Evolutionary conservation across 2,797 vertebrate species (phyloP).

Genomic region (Sphenodon punctatus): DNA sequence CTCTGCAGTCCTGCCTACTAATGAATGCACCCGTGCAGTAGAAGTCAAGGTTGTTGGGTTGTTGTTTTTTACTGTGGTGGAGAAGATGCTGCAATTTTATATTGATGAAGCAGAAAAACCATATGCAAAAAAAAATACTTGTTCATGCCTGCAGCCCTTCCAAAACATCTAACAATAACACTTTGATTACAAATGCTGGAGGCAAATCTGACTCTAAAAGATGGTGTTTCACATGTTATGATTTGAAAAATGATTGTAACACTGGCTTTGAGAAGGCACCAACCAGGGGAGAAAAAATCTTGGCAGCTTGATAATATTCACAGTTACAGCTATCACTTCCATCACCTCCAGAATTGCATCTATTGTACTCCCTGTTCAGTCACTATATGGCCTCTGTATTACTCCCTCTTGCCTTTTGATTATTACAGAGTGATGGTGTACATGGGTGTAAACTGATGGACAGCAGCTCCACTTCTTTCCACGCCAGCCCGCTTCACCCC

Average conservation of each 20-base stretch:
- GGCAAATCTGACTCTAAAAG: background rate
- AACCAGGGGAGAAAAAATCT: background rate
- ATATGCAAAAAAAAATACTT: background rate
- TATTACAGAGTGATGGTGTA: background rate
- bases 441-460: too few relatives aligned
- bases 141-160: background rate
- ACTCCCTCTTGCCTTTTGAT: background rate
- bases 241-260: background rate
- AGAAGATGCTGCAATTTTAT: background rate
- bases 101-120: background rate
- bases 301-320: background rate
- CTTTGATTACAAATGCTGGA: background rate
- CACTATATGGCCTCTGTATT: background rate
- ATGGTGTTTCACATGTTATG: background rate
- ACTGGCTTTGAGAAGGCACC: background rate
- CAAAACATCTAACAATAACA: background rate
- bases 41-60: background rate
- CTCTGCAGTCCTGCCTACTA: background rate
- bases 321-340: background rate
- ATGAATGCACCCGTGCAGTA: background rate
- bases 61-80: too few relatives aligned
- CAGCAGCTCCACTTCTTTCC: too few relatives aligned
- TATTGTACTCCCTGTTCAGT: too few relatives aligned
- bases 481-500: too few relatives aligned
- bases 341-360: background rate